Base-by-base conservation (phyloP, 1,140 invertebrate genomes). In the Cheumatopsyche charites region DNA sequence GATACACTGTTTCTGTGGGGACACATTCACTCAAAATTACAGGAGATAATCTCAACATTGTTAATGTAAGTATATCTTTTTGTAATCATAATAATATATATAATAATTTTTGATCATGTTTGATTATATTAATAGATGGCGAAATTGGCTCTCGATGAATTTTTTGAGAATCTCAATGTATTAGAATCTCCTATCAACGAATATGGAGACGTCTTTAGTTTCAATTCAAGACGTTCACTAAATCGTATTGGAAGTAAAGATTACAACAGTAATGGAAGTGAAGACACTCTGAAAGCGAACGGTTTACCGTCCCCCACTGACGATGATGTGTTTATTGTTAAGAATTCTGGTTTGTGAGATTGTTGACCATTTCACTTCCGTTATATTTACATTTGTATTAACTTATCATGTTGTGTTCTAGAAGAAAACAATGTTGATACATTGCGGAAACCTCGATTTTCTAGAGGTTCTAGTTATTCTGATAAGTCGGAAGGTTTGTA, bases 101-200 rank as follows among this genome's bases (percentile, higher is more conserved):
- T 15, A 2, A 68, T 15, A 26, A 12, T 42, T 49, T 62, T n/a
- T n/a, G n/a, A n/a, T n/a, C 9, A 66, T 43, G 13, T 0, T 68
- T 68, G 9, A n/a, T 36, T 29, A 12, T 75, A 19, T 71, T 82
- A 79, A 17, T 77, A 94, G 92, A 91, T 90, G 74, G 93, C 92
- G 58, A 94, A 94, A 85, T 83, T 94, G 73, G 90, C 94, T 63
- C 82, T 95, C 75, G 93, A 94, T 78, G 92, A 94, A 80, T 92
- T 93, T 81, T 95, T 95, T 79, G 72, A 69, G 62, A 74, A 76
- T 62, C 69, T 75, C 36, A 75, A 73, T 61, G 52, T 63, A 45
- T 45, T 65, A n/a, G 71, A 76, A 58, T 47, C 72, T 25, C 62
- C 69, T 21, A 29, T 79, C 71, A 79, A 80, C 68, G 82, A 83